A percentile compares a stretch with the other conserved stretches of the same genome.
These are phyloP conservation scores for Cinclus cinclus DNA, from an alignment of 2,113 vertebrate species.

Conservation along the genomic window DNA sequence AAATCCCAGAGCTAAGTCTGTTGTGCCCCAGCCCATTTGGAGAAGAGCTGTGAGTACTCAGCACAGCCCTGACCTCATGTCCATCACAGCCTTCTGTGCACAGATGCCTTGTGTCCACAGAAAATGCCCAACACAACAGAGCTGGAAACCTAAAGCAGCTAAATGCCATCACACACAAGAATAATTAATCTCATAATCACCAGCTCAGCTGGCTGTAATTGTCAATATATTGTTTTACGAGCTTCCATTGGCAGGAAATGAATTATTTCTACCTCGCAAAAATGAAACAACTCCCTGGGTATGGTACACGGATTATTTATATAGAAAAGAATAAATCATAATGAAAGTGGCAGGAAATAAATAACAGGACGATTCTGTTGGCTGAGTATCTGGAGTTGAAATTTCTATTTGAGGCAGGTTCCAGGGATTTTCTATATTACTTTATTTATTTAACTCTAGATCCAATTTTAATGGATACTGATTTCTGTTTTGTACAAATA, in stretches of 20 bases:
- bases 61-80: not conserved
- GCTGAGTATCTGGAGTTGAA: not conserved
- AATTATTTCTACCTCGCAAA: slow-evolving; percentile 50
- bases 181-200: slow-evolving; percentile 56
- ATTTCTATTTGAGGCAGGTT: not conserved
- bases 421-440: not conserved
- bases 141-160: not conserved
- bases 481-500: not conserved
- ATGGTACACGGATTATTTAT: not conserved
- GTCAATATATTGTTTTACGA: slow-evolving; percentile 50
- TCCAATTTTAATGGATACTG: not conserved
- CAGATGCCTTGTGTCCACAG: not conserved
- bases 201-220: slow-evolving; percentile 31
- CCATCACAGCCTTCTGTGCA: not conserved
- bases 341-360: slow-evolving; percentile 45
- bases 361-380: not conserved
- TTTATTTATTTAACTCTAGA: not conserved
- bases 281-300: not conserved
- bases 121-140: not conserved
- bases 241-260: slow-evolving; percentile 44
- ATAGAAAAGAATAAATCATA: slow-evolving; percentile 52
- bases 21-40: not conserved
- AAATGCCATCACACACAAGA: not conserved
- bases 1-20: not conserved
- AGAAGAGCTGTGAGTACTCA: not conserved